Evolutionary conservation across 1,140 invertebrate genomes (phyloP).

Genomic region (Leptopilina boulardi): DNA sequence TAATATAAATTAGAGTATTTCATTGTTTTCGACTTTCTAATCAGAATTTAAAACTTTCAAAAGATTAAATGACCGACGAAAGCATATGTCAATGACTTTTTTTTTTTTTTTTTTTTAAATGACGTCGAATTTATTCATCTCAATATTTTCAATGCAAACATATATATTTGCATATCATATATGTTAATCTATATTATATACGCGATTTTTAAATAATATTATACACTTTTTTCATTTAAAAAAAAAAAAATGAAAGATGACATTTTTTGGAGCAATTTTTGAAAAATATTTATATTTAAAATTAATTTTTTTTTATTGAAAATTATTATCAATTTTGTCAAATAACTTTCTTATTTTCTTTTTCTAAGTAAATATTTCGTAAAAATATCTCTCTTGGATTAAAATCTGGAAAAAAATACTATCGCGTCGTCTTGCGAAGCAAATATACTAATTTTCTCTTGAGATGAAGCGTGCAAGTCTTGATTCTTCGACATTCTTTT

Average conservation of each 20-base stretch:
- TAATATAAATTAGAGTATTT: not conserved
- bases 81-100: not conserved
- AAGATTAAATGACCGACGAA: not conserved
- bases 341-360: not conserved
- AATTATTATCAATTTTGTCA: not conserved
- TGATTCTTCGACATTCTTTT: slow-evolving; percentile 5
- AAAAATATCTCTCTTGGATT: not conserved
- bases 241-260: no score
- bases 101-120: no score
- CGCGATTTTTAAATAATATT: no score
- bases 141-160: no score
- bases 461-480: slow-evolving; percentile 23
- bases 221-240: no score
- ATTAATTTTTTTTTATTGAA: not conserved
- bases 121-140: not conserved
- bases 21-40: not conserved
- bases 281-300: not conserved
- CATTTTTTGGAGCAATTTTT: not conserved
- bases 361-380: not conserved
- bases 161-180: no score
- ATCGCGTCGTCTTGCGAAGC: not conserved
- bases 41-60: not conserved
- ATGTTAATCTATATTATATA: no score
- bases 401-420: not conserved
- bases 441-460: slow-evolving; percentile 27